phyloP scores from a whole-genome alignment of 1,140 invertebrate genomes.

The Trichomalopsis sarcophagae region DNA sequence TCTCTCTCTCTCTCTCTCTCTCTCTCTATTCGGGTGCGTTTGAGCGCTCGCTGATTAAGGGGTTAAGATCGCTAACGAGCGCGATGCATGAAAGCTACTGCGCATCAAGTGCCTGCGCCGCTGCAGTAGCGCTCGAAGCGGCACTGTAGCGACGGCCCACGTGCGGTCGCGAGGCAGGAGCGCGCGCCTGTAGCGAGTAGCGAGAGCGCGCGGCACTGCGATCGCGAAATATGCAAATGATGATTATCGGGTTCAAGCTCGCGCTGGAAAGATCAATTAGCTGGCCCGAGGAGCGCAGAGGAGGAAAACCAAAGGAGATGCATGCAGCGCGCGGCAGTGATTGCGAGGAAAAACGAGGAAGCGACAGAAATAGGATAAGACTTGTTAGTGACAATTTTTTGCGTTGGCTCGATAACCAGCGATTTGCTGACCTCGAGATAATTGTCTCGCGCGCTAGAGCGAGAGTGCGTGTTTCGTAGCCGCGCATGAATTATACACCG shows the following conservation, averaged over 20 bases:
- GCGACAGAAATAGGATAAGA: slow-evolving; percentile 15
- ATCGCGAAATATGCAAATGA: slow-evolving; percentile 69
- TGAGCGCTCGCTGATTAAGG: slow-evolving; percentile 1
- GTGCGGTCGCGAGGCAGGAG: no score
- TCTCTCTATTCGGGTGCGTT: background rate
- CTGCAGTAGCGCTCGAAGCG: background rate
- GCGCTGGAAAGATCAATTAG: slow-evolving; percentile 73
- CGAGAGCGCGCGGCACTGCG: slow-evolving; percentile 51
- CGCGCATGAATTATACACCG: slow-evolving; percentile 26
- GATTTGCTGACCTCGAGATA: slow-evolving; percentile 25
- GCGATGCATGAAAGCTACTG: no score
- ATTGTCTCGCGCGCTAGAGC: background rate
- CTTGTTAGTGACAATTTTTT: slow-evolving; percentile 30
- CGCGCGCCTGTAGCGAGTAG: background rate
- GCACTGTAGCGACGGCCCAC: background rate
- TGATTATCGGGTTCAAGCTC: slow-evolving; percentile 72
- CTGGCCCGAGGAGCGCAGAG: slow-evolving; percentile 60
- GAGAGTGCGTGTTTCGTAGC: slow-evolving; percentile 26
- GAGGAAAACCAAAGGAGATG: slow-evolving; percentile 36
- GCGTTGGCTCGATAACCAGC: background rate
- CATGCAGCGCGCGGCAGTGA: background rate
- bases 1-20: background rate
- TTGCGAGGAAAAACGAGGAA: slow-evolving; percentile 6
- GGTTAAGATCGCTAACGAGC: slow-evolving; percentile 19
- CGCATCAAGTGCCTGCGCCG: no score